Percentiles rank a stretch among this genome's conserved stretches.
These are phyloP conservation scores for Daubentonia madagascariensis DNA, from an alignment of 2,113 vertebrate species.

Conservation along the genomic window DNA sequence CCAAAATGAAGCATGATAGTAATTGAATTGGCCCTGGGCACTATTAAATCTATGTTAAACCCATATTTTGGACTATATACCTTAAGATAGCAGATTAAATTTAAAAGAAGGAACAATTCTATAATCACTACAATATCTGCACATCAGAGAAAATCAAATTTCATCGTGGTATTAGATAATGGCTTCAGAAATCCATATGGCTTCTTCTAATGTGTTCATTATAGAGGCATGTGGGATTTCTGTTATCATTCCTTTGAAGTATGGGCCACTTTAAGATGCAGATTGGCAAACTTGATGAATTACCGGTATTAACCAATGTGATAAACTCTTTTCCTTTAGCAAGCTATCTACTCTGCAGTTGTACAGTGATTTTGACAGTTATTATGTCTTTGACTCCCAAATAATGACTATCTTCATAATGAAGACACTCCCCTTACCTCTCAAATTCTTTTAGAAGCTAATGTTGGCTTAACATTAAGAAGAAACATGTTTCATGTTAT, in stretches of 20 bases:
- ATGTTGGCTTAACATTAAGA: background rate
- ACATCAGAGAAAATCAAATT: conserved; percentile 6
- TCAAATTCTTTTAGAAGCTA: conserved; percentile 34
- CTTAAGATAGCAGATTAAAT: background rate
- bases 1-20: conserved; percentile 36
- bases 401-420: conserved; percentile 21
- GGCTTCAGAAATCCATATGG: background rate
- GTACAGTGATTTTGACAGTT: background rate
- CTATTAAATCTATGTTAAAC: background rate
- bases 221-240: background rate
- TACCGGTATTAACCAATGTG: background rate
- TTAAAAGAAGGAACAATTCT: background rate
- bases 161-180: background rate
- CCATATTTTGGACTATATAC: background rate
- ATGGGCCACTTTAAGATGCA: background rate
- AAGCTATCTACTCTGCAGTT: background rate
- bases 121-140: background rate
- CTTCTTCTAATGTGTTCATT: background rate
- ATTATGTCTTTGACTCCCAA: conserved; percentile 21
- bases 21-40: background rate
- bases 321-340: conserved; percentile 8
- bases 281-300: background rate
- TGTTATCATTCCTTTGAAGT: conserved; percentile 19
- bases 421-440: background rate
- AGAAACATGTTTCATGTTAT: background rate